Conservation (phyloP, 2,797 vertebrate genomes). For the Danio jaintianensis region DNA sequence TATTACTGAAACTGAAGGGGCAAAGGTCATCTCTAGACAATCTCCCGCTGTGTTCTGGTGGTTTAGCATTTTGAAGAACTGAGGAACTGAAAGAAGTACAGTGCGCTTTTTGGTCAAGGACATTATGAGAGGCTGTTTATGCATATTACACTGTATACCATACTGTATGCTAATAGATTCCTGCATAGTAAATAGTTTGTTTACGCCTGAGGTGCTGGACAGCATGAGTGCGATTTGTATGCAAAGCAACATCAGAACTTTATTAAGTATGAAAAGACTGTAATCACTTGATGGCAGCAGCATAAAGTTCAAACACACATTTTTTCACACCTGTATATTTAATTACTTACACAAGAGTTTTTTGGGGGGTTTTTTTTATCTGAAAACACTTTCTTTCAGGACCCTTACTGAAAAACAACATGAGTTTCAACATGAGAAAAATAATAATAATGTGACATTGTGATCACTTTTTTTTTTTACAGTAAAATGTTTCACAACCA, state of each 20-base stretch:
- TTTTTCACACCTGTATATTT: slow-evolving; percentile 26
- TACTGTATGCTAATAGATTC: slow-evolving; percentile 37
- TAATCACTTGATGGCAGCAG: slow-evolving; percentile 17
- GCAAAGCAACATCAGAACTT: slow-evolving; percentile 31
- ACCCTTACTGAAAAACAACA: no score
- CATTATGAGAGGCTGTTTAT: slow-evolving; percentile 2
- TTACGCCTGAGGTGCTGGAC: slow-evolving; percentile 19
- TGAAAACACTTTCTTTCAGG: neutral
- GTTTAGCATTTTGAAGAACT: neutral
- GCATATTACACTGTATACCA: slow-evolving; percentile 7
- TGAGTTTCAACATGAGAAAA: no score
- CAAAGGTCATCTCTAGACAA: slow-evolving; percentile 4
- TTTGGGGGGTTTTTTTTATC: neutral
- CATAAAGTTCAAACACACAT: slow-evolving; percentile 11
- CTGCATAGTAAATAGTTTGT: slow-evolving; percentile 43
- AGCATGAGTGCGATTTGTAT: slow-evolving; percentile 16
- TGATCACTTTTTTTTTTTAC: no score
- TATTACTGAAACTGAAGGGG: neutral
- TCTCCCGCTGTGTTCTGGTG: slow-evolving; percentile 3
- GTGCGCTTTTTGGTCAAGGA: slow-evolving; percentile 22
- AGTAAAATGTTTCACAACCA: no score
- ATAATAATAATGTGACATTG: no score
- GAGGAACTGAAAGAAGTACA: neutral
- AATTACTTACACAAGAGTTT: neutral
- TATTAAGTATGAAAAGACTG: slow-evolving; percentile 34